A percentile compares a stretch with the other conserved stretches of the same genome.
These are phyloP conservation scores for Mimumesa dahlbomi DNA, from an alignment of 2,888 invertebrate species.

Conservation along the genomic window DNA sequence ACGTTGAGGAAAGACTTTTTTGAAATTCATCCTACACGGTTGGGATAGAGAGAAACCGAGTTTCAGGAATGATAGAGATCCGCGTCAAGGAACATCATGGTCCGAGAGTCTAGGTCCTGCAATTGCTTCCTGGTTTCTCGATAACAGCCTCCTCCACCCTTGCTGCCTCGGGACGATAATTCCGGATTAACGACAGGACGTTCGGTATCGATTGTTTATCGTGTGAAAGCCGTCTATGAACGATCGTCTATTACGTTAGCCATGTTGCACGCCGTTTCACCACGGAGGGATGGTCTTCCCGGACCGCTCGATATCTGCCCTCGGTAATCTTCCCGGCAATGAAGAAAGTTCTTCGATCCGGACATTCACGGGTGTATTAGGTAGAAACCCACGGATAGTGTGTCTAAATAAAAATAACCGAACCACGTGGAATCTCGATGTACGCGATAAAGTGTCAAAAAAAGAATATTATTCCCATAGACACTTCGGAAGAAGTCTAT, in stretches of 20 bases:
- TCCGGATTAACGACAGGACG: slow-evolving; percentile 64
- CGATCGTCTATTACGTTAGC: slow-evolving; percentile 61
- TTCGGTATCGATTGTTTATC: slow-evolving; percentile 67
- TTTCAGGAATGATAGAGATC: slow-evolving; percentile 42
- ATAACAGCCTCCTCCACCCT: slow-evolving; percentile 51
- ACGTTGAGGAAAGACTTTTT: slow-evolving; percentile 3
- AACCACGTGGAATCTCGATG: not conserved
- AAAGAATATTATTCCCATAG: not conserved
- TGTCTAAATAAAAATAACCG: no score
- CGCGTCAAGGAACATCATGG: slow-evolving; percentile 39
- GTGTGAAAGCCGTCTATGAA: slow-evolving; percentile 64
- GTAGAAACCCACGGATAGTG: slow-evolving; percentile 21
- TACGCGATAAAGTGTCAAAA: not conserved
- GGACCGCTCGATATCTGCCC: slow-evolving; percentile 51
- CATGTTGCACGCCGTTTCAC: slow-evolving; percentile 40
- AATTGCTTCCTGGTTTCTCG: slow-evolving; percentile 64
- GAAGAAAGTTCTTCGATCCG: slow-evolving; percentile 45
- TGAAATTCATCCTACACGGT: slow-evolving; percentile 26
- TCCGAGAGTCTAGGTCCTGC: slow-evolving; percentile 45
- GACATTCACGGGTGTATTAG: slow-evolving; percentile 49
- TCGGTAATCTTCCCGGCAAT: slow-evolving; percentile 54
- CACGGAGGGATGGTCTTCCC: slow-evolving; percentile 43
- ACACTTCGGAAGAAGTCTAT: no score
- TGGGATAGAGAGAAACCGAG: slow-evolving; percentile 22
- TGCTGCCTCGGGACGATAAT: slow-evolving; percentile 60